Evolutionary conservation across 2,888 invertebrate species (phyloP).

Genomic region (Drosophila mayaguana): DNA sequence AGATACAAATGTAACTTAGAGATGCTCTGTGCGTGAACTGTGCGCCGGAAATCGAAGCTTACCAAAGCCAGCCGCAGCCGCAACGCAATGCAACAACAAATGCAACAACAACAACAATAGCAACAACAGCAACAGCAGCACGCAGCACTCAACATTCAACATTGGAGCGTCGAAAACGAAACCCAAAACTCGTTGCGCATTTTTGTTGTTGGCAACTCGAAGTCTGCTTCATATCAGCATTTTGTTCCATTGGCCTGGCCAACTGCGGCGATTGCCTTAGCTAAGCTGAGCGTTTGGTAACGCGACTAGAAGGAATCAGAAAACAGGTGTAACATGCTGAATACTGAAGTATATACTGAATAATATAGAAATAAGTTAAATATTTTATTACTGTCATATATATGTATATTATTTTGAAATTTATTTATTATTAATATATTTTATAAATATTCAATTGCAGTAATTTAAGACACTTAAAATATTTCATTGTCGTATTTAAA

Average conservation of each 20-base stretch:
- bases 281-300: conserved; percentile 3
- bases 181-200: conserved; percentile 62
- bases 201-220: conserved; percentile 43
- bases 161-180: conserved; percentile 57
- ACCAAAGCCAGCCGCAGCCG: conserved; percentile 35
- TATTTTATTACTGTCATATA: too few relatives aligned
- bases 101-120: conserved; percentile 9
- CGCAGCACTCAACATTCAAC: neutral
- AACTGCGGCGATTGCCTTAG: neutral
- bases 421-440: too few relatives aligned
- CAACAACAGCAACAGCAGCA: conserved; percentile 4
- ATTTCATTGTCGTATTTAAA: too few relatives aligned
- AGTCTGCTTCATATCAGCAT: conserved; percentile 60
- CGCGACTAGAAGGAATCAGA: too few relatives aligned
- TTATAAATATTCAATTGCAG: too few relatives aligned
- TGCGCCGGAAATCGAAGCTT: conserved; percentile 63
- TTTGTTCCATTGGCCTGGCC: conserved; percentile 44
- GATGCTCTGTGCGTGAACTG: conserved; percentile 47
- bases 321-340: too few relatives aligned
- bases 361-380: too few relatives aligned
- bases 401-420: too few relatives aligned
- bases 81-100: conserved; percentile 14
- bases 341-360: too few relatives aligned
- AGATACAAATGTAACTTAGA: conserved; percentile 56
- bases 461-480: too few relatives aligned